A percentile compares a stretch with the other conserved stretches of the same genome.
These are phyloP conservation scores for Lates japonicus DNA, from an alignment of 2,797 vertebrate genomes.

Conservation along the genomic window DNA sequence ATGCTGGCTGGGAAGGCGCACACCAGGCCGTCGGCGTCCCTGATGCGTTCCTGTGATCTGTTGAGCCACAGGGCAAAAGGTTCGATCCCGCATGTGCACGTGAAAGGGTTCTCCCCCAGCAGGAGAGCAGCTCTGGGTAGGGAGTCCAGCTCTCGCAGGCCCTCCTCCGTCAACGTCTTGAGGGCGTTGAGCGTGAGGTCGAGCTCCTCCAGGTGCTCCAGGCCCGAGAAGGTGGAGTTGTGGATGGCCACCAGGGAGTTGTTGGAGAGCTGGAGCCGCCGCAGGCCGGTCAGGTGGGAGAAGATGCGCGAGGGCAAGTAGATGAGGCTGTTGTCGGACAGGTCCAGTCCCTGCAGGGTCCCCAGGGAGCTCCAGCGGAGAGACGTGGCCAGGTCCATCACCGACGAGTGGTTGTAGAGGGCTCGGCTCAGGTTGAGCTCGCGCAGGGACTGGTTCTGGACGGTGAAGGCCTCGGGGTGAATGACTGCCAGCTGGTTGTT, in stretches of 20 bases:
- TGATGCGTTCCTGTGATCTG: conserved; percentile 69
- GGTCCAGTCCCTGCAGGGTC: conserved; percentile 78
- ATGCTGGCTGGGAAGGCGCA: conserved; percentile 82
- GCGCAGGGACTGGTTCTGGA: conserved; percentile 77
- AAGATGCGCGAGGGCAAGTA: conserved; percentile 80
- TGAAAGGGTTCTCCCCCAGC: conserved; percentile 84
- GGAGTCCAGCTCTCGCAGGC: conserved; percentile 77
- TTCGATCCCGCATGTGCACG: conserved; percentile 85
- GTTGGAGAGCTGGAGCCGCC: conserved; percentile 78
- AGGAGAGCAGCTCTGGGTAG: conserved; percentile 62
- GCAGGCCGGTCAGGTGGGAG: conserved; percentile 72
- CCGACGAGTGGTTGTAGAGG: conserved; percentile 82
- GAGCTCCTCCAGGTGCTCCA: conserved; percentile 82
- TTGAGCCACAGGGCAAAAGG: conserved; percentile 86
- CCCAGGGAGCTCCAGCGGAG: conserved; percentile 79
- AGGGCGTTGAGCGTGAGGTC: conserved; percentile 86
- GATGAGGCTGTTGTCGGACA: conserved; percentile 85
- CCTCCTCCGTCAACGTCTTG: conserved; percentile 79
- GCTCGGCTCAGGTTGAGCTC: conserved; percentile 88
- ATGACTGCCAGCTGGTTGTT: conserved; percentile 85
- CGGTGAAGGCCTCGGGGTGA: conserved; percentile 84
- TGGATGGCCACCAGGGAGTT: conserved; percentile 86
- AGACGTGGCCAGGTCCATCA: conserved; percentile 78
- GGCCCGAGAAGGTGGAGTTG: conserved; percentile 80
- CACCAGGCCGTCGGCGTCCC: conserved; percentile 68